Percentiles rank a stretch among this genome's conserved stretches.
Evolutionary conservation across 2,888 invertebrate species (phyloP).

Genomic region (Agrenia bidenticulata): DNA sequence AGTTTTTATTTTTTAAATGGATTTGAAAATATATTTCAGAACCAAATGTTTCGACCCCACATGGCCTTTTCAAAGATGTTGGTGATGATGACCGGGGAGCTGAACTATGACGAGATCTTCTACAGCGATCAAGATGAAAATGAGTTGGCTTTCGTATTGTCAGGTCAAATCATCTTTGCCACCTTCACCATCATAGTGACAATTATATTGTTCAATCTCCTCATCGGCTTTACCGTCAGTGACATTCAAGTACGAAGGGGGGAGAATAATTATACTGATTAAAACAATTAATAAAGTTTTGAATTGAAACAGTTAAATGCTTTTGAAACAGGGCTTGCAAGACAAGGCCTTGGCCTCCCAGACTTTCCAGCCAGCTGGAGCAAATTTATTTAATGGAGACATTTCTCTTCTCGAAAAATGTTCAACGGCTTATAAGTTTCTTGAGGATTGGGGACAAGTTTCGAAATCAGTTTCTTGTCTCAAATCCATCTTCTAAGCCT

Average conservation of each 20-base stretch:
- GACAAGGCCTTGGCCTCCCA: conserved; percentile 35
- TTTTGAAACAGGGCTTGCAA: conserved; percentile 37
- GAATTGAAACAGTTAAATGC: neutral
- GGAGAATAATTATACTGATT: too few relatives aligned
- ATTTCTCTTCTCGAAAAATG: conserved; percentile 30
- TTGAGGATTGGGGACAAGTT: too few relatives aligned
- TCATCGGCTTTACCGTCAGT: conserved; percentile 50
- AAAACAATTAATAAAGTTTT: too few relatives aligned
- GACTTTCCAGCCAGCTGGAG: conserved; percentile 45
- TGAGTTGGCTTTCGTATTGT: conserved; percentile 39
- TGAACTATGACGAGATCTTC: conserved; percentile 45
- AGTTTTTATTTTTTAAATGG: too few relatives aligned
- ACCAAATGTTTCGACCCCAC: conserved; percentile 35
- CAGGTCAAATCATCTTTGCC: conserved; percentile 41
- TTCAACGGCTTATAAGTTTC: too few relatives aligned
- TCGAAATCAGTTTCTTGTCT: too few relatives aligned
- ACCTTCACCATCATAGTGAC: conserved; percentile 45
- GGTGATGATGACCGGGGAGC: conserved; percentile 48
- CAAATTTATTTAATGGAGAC: conserved; percentile 48
- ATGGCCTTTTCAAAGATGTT: conserved; percentile 45
- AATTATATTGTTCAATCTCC: conserved; percentile 47
- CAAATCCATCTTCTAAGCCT: too few relatives aligned
- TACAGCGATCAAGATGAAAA: conserved; percentile 17
- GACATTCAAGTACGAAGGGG: conserved; percentile 48
- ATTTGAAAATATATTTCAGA: conserved; percentile 28